These are phyloP conservation scores for Selene dorsalis DNA, from an alignment of 2,797 vertebrate species.

Conservation along the genomic window DNA sequence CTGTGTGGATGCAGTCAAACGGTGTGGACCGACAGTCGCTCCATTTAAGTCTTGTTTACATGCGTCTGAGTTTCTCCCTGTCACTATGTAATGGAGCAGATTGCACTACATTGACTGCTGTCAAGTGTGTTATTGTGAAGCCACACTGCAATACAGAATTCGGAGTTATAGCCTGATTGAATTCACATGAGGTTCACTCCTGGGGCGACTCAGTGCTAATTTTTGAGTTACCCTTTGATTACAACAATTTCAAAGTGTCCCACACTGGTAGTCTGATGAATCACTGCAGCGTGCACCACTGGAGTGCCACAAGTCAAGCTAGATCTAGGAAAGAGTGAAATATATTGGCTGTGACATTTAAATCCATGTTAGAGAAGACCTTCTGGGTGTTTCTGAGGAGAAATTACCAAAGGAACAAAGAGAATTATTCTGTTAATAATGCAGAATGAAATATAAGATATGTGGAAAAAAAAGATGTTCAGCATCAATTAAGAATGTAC, in stretches of 20 bases:
- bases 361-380: slow-evolving; percentile 51
- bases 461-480: slow-evolving; percentile 34
- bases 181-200: slow-evolving; percentile 35
- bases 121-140: neutral
- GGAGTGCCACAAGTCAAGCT: slow-evolving; percentile 31
- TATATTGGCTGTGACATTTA: slow-evolving; percentile 52
- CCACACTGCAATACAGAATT: slow-evolving; percentile 12
- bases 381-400: slow-evolving; percentile 41
- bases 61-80: neutral
- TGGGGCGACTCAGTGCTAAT: slow-evolving; percentile 13
- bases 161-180: slow-evolving; percentile 33
- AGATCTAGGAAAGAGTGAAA: slow-evolving; percentile 28
- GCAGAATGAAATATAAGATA: slow-evolving; percentile 36
- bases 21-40: too few species aligned
- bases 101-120: neutral
- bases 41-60: too few species aligned
- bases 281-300: slow-evolving; percentile 15
- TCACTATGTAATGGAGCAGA: neutral
- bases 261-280: slow-evolving; percentile 30
- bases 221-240: slow-evolving; percentile 43
- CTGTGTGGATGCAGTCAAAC: neutral
- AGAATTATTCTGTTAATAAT: slow-evolving; percentile 56
- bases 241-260: slow-evolving; percentile 45
- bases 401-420: slow-evolving; percentile 52
- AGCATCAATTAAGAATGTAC: slow-evolving; percentile 45